phyloP scores from a whole-genome alignment of 2,797 vertebrate genomes.

The Artibeus jamaicensis region DNA sequence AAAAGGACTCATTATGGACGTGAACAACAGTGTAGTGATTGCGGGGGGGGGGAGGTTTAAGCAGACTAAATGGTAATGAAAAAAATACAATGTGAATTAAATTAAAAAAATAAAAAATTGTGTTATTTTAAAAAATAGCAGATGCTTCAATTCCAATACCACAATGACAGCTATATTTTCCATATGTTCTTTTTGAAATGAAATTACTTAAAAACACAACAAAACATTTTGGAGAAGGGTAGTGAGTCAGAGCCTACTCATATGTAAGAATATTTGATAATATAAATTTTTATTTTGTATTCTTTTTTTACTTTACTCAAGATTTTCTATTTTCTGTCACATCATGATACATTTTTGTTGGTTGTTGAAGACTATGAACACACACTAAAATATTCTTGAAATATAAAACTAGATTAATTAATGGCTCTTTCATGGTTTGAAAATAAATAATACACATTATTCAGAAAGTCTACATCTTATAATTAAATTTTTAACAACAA shows the following conservation, averaged over 20 bases:
- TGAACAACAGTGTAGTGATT: neutral
- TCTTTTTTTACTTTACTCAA: neutral
- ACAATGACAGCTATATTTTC: neutral
- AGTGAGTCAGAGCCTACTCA: neutral
- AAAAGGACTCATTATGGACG: neutral
- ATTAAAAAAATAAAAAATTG: no score
- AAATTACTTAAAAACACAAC: neutral
- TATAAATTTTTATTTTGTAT: neutral
- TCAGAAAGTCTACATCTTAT: neutral
- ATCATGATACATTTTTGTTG: neutral
- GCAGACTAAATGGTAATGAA: neutral
- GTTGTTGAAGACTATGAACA: neutral
- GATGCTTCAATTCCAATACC: neutral
- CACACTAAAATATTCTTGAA: no score
- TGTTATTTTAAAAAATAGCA: neutral
- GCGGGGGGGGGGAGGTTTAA: neutral
- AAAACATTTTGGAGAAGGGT: neutral
- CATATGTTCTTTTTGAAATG: neutral
- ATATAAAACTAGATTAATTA: conserved; percentile 7
- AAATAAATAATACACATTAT: neutral
- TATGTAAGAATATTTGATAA: neutral
- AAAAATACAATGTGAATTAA: neutral
- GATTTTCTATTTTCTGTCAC: neutral
- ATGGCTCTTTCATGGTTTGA: neutral
- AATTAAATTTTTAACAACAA: neutral